Evolutionary conservation across 2,113 vertebrate species (phyloP).

Genomic region (Gymnorhina tibicen): DNA sequence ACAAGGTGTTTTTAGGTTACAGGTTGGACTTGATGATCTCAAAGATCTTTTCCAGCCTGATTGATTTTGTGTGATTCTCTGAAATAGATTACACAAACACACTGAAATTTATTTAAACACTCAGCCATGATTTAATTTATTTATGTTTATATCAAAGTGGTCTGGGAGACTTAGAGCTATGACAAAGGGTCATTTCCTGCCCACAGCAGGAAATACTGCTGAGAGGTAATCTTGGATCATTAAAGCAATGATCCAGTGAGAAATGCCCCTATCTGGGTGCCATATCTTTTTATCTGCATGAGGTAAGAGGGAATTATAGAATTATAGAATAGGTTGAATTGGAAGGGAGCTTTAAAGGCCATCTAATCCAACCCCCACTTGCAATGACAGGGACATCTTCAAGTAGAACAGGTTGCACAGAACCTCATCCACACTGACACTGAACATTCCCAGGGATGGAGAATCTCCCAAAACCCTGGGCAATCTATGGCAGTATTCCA

Average conservation of each 20-base stretch:
- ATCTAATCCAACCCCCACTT: neutral
- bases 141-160: neutral
- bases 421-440: neutral
- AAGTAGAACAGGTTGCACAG: neutral
- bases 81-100: neutral
- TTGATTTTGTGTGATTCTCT: neutral
- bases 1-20: neutral
- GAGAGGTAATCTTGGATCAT: neutral
- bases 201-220: neutral
- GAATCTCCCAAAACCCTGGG: neutral
- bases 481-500: neutral
- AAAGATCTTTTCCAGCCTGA: neutral
- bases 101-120: neutral
- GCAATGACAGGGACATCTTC: neutral
- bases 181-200: neutral
- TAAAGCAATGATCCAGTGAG: neutral
- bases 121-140: neutral
- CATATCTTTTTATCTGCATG: neutral
- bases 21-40: neutral
- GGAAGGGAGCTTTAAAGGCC: neutral
- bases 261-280: neutral
- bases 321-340: neutral
- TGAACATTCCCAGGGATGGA: neutral
- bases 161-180: neutral
- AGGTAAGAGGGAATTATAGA: neutral